These are phyloP conservation scores for Phoxinus dragarum DNA, from an alignment of 2,797 vertebrate genomes.

Conservation along the genomic window DNA sequence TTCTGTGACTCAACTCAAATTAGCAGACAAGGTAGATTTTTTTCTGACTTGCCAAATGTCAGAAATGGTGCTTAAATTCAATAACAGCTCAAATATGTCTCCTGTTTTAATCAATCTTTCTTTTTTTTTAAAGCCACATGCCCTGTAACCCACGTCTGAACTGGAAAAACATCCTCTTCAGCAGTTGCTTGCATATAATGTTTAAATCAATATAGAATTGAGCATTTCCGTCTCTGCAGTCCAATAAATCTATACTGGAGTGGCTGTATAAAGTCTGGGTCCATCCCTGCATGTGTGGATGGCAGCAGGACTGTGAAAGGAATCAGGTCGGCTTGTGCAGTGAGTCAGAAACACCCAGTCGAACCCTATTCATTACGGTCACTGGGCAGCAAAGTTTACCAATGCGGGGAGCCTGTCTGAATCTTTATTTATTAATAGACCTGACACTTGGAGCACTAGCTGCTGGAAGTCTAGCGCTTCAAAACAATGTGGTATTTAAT, in stretches of 20 bases:
- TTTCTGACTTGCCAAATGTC: not conserved
- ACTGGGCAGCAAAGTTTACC: conserved; percentile 57
- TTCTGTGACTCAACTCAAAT: not conserved
- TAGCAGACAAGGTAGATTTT: not conserved
- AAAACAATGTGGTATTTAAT: conserved; percentile 18
- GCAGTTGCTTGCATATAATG: conserved; percentile 38
- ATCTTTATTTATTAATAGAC: conserved; percentile 63
- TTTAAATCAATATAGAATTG: conserved; percentile 44
- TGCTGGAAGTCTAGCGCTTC: conserved; percentile 2
- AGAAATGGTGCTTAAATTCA: not conserved
- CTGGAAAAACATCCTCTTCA: conserved; percentile 21
- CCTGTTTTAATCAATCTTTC: not conserved
- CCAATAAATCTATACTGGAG: conserved; percentile 35
- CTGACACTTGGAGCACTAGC: conserved; percentile 10
- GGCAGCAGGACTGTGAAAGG: conserved; percentile 33
- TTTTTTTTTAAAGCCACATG: not conserved
- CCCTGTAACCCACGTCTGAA: not conserved
- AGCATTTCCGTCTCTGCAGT: conserved; percentile 33
- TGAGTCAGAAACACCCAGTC: conserved; percentile 68
- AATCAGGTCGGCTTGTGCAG: conserved; percentile 70
- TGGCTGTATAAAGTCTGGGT: conserved; percentile 26
- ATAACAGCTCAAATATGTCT: not conserved
- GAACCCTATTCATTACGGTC: conserved; percentile 72
- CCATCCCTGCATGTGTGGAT: not conserved
- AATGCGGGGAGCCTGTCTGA: conserved; percentile 27